Conservation (phyloP, 2,888 invertebrate genomes). For the Sarcophaga carnaria region DNA sequence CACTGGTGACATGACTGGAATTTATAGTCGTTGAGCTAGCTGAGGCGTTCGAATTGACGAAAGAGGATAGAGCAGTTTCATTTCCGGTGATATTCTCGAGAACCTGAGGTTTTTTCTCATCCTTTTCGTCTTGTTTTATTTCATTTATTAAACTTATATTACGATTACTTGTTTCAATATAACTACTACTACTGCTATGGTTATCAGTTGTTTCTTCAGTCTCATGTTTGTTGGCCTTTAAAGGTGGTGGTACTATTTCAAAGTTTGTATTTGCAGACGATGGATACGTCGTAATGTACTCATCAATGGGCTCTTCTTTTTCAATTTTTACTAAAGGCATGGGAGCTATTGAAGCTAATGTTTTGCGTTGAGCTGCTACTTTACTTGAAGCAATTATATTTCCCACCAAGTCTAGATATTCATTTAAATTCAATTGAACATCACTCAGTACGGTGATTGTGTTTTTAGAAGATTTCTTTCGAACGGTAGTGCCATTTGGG, state of each 20-base stretch:
- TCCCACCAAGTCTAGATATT: conserved; percentile 80
- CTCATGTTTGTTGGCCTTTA: conserved; percentile 72
- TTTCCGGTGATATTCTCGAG: conserved; percentile 38
- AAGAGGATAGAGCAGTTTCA: conserved; percentile 32
- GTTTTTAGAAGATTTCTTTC: conserved; percentile 75
- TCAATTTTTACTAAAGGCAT: conserved; percentile 79
- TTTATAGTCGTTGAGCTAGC: conserved; percentile 59
- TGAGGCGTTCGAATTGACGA: conserved; percentile 44
- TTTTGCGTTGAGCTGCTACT: conserved; percentile 74
- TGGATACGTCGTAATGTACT: conserved; percentile 69
- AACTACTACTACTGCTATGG: conserved; percentile 69
- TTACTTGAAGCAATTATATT: conserved; percentile 81
- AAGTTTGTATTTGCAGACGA: conserved; percentile 44
- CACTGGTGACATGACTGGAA: conserved; percentile 78
- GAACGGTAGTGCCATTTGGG: conserved; percentile 25
- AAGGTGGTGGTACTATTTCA: conserved; percentile 66
- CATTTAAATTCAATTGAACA: conserved; percentile 81
- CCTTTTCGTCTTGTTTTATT: conserved; percentile 39
- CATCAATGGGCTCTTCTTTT: conserved; percentile 78
- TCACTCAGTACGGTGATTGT: conserved; percentile 81
- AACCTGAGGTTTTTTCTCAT: conserved; percentile 62
- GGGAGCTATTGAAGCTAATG: conserved; percentile 74
- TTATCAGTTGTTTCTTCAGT: conserved; percentile 72
- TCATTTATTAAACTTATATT: conserved; percentile 57
- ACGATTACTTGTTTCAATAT: conserved; percentile 43